These are phyloP conservation scores for Gopherus flavomarginatus DNA, from an alignment of 2,113 vertebrate species.

Conservation along the genomic window DNA sequence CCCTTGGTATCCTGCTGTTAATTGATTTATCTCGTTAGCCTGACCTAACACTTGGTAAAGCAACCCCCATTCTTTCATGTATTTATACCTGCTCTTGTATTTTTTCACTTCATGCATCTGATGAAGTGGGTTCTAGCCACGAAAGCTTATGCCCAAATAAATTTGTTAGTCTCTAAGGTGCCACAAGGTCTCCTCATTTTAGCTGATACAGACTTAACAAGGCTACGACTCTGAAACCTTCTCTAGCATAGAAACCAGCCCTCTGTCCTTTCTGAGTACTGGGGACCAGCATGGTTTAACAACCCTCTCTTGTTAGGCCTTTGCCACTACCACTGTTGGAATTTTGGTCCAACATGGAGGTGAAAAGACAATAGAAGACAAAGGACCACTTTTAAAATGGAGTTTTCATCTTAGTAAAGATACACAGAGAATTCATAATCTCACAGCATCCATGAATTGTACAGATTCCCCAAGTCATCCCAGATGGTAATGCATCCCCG, in stretches of 20 bases:
- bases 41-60: too few relatives aligned
- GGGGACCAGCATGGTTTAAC: not conserved
- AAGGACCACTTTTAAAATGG: not conserved
- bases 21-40: too few relatives aligned
- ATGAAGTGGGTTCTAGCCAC: too few relatives aligned
- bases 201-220: too few relatives aligned
- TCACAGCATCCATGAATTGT: not conserved
- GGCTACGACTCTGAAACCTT: not conserved
- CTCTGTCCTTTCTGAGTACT: not conserved
- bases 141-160: too few relatives aligned
- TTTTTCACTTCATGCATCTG: too few relatives aligned
- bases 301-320: not conserved
- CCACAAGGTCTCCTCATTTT: too few relatives aligned
- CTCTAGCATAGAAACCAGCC: not conserved
- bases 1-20: too few relatives aligned
- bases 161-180: too few relatives aligned
- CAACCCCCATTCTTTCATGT: too few relatives aligned
- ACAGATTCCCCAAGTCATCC: not conserved
- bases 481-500: not conserved
- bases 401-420: not conserved
- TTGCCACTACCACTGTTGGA: not conserved
- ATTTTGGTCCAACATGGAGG: not conserved
- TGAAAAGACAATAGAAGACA: not conserved
- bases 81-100: too few relatives aligned
- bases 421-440: not conserved